Conservation (phyloP, 1,140 invertebrate genomes). For the Drosophila micromelanica region DNA sequence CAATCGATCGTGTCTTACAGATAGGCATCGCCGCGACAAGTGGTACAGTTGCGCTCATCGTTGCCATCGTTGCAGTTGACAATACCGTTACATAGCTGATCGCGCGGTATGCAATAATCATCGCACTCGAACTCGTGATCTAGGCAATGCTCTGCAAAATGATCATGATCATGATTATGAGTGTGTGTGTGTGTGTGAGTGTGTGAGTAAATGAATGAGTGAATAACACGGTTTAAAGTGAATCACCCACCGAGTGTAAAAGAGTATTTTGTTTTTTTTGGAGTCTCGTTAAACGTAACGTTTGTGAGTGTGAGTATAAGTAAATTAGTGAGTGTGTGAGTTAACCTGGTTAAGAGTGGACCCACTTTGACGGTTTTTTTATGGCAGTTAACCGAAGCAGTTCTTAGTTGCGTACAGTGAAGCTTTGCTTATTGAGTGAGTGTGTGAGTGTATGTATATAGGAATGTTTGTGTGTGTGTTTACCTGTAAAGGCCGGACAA, state of each 20-base stretch:
- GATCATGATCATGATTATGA: slow-evolving; percentile 42
- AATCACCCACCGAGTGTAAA: background rate
- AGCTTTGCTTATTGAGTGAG: background rate
- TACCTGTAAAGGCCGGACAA: slow-evolving; percentile 85
- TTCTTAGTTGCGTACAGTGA: slow-evolving; percentile 1
- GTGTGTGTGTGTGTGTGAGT: slow-evolving; percentile 10
- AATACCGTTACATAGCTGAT: slow-evolving; percentile 90
- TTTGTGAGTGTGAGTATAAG: no score
- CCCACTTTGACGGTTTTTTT: background rate
- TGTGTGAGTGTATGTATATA: slow-evolving; percentile 6
- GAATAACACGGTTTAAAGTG: background rate
- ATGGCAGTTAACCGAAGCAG: background rate
- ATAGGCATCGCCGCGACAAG: slow-evolving; percentile 75
- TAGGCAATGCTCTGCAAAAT: slow-evolving; percentile 76
- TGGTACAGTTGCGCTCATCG: slow-evolving; percentile 89
- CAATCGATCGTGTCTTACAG: slow-evolving; percentile 67
- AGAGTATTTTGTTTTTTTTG: no score
- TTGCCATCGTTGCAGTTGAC: slow-evolving; percentile 90
- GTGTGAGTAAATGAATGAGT: background rate
- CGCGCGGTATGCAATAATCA: slow-evolving; percentile 89
- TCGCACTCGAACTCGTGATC: slow-evolving; percentile 85
- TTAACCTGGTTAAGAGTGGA: no score
- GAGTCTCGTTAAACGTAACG: background rate
- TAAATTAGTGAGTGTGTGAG: background rate
- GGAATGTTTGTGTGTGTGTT: slow-evolving; percentile 22